These are phyloP conservation scores for Sphyrna mokarran DNA, from an alignment of 2,113 vertebrate genomes.

Conservation along the genomic window DNA sequence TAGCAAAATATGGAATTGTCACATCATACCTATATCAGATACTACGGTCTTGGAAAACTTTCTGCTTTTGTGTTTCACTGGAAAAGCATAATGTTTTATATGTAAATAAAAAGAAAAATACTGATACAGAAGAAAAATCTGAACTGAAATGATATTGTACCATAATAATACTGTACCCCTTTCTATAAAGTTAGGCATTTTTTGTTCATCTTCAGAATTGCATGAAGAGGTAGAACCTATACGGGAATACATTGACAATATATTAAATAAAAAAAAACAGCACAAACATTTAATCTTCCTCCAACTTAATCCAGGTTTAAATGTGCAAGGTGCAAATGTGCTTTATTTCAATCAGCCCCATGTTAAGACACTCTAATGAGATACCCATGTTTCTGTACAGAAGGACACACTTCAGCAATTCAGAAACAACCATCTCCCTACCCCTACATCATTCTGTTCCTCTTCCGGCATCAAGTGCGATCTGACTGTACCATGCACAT, in stretches of 20 bases:
- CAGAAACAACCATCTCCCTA: neutral
- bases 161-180: conserved; percentile 80
- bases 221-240: conserved; percentile 83
- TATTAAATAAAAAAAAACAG: conserved; percentile 16
- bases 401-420: neutral
- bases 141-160: conserved; percentile 46
- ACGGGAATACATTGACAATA: conserved; percentile 44
- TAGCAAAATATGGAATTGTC: conserved; percentile 61
- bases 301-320: neutral
- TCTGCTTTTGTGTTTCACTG: conserved; percentile 96
- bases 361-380: neutral
- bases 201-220: conserved; percentile 89
- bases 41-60: conserved; percentile 92
- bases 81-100: conserved; percentile 68
- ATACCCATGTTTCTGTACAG: neutral
- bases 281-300: conserved; percentile 15
- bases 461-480: neutral
- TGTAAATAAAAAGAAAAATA: conserved; percentile 56
- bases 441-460: too few species aligned
- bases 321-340: neutral
- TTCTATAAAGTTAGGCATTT: conserved; percentile 87
- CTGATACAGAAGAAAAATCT: conserved; percentile 53
- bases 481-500: neutral
- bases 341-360: neutral
- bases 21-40: conserved; percentile 75